Base-by-base conservation (phyloP, 2,797 vertebrate species). In the Amphiprion clarkii region DNA sequence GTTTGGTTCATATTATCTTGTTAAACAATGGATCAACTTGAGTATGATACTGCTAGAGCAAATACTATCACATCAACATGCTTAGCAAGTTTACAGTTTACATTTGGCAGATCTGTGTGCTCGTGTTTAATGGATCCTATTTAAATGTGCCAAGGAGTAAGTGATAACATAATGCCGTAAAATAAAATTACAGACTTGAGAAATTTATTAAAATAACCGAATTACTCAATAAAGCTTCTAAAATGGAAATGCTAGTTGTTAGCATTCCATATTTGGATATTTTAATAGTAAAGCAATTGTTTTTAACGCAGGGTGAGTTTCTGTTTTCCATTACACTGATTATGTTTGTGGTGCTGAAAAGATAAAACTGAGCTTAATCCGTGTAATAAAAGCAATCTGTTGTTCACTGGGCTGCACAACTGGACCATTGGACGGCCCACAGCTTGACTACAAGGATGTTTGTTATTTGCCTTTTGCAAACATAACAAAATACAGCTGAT, bases 401-500 rank as follows among this genome's bases (percentile, higher is more conserved):
- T 81, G 51, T 70, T 85, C 68, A 49, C 61, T 61, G 75, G 78
- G 68, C 78, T 73, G 66, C 23, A 82, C 74, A 76, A 78, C 63
- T 70, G 84, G 87, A 82, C 76, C 27, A 59, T 60, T 81, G 79
- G 79, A 82, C 29, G 29, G 60, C 62, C 59, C 0, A n/a, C 79
- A 86, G 76, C 79, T 67, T 79, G 59, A 87, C 81, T 85, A 75
- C 69, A n/a, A 79, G 81, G 81, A 84, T 91, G 82, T 89, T 91
- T 93, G 86, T 85, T 87, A 78, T 87, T 90, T 88, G 81, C 79
- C 70, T 79, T 84, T 74, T 79, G 67, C 70, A 87, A 91, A 83
- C 85, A 88, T 74, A 86, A 89, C 82, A 86, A 71, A 87, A 71
- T 74, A 79, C 90, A 90, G 83, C 88, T 87, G 90, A 89, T 89